Conservation (phyloP, 2,888 invertebrate species). For the Doris montereyensis region DNA sequence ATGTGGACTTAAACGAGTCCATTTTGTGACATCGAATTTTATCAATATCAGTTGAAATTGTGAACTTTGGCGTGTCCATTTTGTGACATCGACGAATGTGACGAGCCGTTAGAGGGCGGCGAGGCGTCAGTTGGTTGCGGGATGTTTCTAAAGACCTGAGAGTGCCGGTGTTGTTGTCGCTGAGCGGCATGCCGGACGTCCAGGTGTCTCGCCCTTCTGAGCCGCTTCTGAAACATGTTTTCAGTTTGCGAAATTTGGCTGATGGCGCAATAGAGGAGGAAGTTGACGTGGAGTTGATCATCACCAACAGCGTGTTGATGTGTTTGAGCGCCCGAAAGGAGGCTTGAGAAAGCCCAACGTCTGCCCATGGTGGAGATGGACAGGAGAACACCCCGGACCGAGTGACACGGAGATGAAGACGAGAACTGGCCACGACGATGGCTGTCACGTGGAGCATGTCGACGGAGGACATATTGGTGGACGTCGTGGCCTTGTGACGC, state of each 20-base stretch:
- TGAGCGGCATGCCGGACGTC: slow-evolving; percentile 46
- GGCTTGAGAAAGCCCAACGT: slow-evolving; percentile 40
- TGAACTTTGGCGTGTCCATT: too few species aligned
- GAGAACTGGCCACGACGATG: slow-evolving; percentile 49
- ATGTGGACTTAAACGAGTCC: too few species aligned
- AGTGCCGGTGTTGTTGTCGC: slow-evolving; percentile 46
- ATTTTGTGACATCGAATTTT: too few species aligned
- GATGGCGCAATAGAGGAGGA: slow-evolving; percentile 52
- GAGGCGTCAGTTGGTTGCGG: slow-evolving; percentile 21
- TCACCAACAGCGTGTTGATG: slow-evolving; percentile 49
- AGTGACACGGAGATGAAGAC: slow-evolving; percentile 52
- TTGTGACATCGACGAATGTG: slow-evolving; percentile 39
- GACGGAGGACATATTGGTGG: slow-evolving; percentile 40
- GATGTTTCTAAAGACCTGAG: too few species aligned
- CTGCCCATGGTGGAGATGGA: slow-evolving; percentile 49
- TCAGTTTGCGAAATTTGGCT: slow-evolving; percentile 51
- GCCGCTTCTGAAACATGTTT: slow-evolving; percentile 41
- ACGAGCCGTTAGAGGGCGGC: neutral
- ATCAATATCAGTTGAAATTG: too few species aligned
- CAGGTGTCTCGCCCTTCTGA: slow-evolving; percentile 41
- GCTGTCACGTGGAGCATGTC: slow-evolving; percentile 51
- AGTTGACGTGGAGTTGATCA: slow-evolving; percentile 52
- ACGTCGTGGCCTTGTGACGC: slow-evolving; percentile 41
- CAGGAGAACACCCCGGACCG: slow-evolving; percentile 48
- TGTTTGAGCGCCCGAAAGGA: slow-evolving; percentile 44